Evolutionary conservation across 2,888 invertebrate species (phyloP), one percentile per base, ranked within the genome.

Genomic region (Watsonalla binaria): DNA sequence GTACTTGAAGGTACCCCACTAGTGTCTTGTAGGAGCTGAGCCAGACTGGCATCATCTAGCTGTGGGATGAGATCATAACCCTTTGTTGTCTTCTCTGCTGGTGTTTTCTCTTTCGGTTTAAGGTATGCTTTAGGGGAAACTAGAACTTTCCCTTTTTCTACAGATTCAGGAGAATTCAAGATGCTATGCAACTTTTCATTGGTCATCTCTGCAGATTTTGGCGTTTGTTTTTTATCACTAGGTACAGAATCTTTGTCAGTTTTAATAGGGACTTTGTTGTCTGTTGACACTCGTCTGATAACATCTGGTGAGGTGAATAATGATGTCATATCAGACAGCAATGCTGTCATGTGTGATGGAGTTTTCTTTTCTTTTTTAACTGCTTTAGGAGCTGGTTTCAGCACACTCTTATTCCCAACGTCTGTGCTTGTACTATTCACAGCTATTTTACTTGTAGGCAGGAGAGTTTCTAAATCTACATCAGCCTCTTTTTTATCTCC

Each of bases 291-390:
- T 66, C 95, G 90, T 66, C 95, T 90, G 55, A 95, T 95, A 53
- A 95, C 95, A 87, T 96, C 96, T 15, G 96, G 95, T 46, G 95
- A 93, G 6, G 95, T 95, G 78, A 96, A 95, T 55, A 96, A 80
- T 45, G 95, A 94, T 55, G 95, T 92, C 91, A 93, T 93, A 71
- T 93, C 93, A 42, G 90, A 85, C 46, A 92, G 82, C 66, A 86
- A 82, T 63, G 81, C 91, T 54, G 91, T 92, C 48, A 93, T 86
- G 71, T 92, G 93, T 13, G 93, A 91, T 14, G 93, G 93, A 37
- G 92, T 91, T 74, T 94, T 94, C 59, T 92, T 92, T 58, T 92
- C 92, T 65, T 87, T 91, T 62, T 84, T 90, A 7, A 78, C 58
- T 24, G 75, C 59, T 66, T 89, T 90, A 47, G 78, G 75, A 52